Percentiles rank a stretch among this genome's conserved stretches.
These are phyloP conservation scores for Morpho deidamia DNA, from an alignment of 2,888 invertebrate genomes.

Conservation along the genomic window DNA sequence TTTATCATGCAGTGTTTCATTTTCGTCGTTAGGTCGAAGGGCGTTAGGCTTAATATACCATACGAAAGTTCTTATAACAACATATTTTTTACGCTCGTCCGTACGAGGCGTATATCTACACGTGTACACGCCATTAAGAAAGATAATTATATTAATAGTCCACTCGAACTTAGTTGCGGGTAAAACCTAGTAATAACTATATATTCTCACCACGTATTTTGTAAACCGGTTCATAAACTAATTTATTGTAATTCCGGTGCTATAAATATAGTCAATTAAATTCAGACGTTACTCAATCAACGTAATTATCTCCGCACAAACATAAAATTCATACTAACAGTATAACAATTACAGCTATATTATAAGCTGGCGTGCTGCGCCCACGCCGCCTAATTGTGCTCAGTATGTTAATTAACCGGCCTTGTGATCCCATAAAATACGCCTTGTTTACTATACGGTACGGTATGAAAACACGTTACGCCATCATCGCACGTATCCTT, in stretches of 20 bases:
- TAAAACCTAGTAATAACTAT: no score
- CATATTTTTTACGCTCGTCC: no score
- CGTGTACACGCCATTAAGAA: no score
- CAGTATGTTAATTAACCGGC: constrained; percentile 19
- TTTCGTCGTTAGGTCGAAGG: no score
- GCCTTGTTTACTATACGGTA: constrained; percentile 11
- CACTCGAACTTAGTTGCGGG: no score
- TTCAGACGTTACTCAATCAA: neutral
- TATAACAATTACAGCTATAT: constrained; percentile 11
- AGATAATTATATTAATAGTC: no score
- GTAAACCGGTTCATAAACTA: no score
- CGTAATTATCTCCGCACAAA: neutral
- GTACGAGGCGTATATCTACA: no score
- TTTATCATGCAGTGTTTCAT: no score
- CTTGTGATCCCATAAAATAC: constrained; percentile 16
- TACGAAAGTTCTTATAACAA: no score
- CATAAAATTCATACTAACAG: constrained; percentile 7
- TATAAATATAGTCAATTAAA: neutral
- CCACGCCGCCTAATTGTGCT: constrained; percentile 18
- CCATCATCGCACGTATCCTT: neutral
- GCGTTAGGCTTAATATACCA: no score
- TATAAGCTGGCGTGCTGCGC: constrained; percentile 11
- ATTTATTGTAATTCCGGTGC: neutral
- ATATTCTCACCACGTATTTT: no score
- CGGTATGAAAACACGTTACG: neutral